Conservation (phyloP, 2,797 vertebrate genomes). For the Selene dorsalis region DNA sequence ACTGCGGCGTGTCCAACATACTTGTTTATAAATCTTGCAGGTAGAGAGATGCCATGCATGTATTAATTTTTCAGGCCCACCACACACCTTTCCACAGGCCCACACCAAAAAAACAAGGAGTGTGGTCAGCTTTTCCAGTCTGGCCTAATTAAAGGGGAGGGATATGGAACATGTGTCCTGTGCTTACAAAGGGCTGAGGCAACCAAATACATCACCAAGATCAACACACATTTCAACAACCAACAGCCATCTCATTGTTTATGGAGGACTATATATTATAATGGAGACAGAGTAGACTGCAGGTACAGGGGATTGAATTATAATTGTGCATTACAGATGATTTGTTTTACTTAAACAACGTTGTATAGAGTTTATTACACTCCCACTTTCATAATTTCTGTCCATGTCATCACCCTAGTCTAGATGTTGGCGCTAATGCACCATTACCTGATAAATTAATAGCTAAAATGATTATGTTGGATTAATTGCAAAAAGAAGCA, state of each 20-base stretch:
- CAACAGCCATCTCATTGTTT: constrained; percentile 71
- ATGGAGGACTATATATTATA: constrained; percentile 21
- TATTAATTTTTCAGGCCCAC: constrained; percentile 73
- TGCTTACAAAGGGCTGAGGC: constrained; percentile 75
- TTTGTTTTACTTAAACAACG: background rate
- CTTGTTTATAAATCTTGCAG: constrained; percentile 79
- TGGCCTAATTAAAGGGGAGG: constrained; percentile 75
- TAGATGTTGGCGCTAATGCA: background rate
- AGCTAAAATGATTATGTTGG: background rate
- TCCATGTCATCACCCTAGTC: background rate
- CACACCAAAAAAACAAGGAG: constrained; percentile 68
- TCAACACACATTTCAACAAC: constrained; percentile 65
- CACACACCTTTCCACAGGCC: constrained; percentile 77
- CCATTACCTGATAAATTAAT: background rate
- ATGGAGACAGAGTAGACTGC: constrained; percentile 9
- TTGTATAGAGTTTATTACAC: too few relatives aligned
- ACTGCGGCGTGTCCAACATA: constrained; percentile 64
- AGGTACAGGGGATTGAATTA: background rate
- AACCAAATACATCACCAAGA: constrained; percentile 70
- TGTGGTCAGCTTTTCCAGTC: constrained; percentile 82
- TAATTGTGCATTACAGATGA: background rate
- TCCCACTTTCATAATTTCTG: background rate
- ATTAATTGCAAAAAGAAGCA: background rate
- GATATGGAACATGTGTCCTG: constrained; percentile 75
- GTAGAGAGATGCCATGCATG: constrained; percentile 77